Evolutionary conservation across 2,888 invertebrate species (phyloP).

Genomic region (Epistrophe eligans): DNA sequence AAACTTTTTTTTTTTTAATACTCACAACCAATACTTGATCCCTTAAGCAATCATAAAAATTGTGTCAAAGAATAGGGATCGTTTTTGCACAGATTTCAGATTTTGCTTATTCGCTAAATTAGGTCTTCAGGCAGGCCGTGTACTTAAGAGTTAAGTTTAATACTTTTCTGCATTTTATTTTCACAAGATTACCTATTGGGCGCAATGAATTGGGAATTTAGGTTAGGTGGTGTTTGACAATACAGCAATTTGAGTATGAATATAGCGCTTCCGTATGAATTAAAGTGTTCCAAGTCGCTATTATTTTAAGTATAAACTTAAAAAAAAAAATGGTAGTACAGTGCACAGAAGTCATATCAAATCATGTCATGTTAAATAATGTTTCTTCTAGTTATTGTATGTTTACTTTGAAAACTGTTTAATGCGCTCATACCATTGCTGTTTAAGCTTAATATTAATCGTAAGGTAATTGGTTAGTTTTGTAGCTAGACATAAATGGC

Average conservation of each 20-base stretch:
- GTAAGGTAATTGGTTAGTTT: too few species aligned
- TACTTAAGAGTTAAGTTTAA: neutral
- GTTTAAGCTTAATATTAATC: too few species aligned
- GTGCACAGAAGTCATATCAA: neutral
- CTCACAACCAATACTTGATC: neutral
- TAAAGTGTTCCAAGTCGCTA: neutral
- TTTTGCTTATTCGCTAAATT: constrained; percentile 25
- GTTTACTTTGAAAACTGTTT: too few species aligned
- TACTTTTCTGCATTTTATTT: constrained; percentile 8
- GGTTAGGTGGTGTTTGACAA: neutral
- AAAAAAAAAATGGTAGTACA: neutral
- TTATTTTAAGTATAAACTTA: neutral
- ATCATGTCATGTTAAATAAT: neutral
- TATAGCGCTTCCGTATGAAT: neutral
- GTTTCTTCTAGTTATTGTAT: neutral
- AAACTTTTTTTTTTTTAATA: neutral
- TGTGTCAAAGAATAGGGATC: neutral
- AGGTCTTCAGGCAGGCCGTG: neutral
- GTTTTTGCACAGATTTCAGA: neutral
- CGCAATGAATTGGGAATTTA: constrained; percentile 8
- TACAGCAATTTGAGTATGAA: neutral
- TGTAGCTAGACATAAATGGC: too few species aligned
- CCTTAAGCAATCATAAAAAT: neutral
- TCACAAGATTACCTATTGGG: constrained; percentile 29
- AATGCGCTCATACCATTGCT: too few species aligned